phyloP scores from a whole-genome alignment of 2,888 invertebrate species.

The Acanthosepion lycidas region DNA sequence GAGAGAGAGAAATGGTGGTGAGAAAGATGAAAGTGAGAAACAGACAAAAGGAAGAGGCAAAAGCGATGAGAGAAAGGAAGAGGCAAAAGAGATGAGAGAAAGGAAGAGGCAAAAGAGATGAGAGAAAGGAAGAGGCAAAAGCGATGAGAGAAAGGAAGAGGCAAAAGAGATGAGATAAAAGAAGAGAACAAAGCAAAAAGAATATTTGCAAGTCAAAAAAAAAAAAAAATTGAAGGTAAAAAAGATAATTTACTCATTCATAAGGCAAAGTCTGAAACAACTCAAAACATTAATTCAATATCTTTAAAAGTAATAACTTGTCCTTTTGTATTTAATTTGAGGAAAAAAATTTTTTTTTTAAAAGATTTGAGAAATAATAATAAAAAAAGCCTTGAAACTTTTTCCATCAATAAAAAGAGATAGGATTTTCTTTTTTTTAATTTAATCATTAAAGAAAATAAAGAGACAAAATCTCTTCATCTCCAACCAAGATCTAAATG shows the following conservation, averaged over 20 bases:
- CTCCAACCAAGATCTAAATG: background rate
- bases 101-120: background rate
- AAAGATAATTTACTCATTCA: background rate
- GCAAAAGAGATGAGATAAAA: background rate
- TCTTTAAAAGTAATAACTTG: background rate
- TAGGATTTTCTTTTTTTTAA: background rate
- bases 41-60: no score
- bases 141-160: background rate
- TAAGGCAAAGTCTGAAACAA: no score
- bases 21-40: no score
- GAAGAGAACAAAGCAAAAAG: background rate
- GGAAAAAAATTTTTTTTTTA: background rate
- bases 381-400: background rate
- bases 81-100: rapidly evolving
- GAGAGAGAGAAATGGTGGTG: background rate
- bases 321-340: background rate
- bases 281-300: background rate
- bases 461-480: background rate
- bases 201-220: background rate
- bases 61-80: background rate
- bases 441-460: background rate
- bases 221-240: no score
- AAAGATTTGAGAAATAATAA: no score
- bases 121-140: background rate
- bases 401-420: background rate